Conservation (phyloP, 2,888 invertebrate species). For the Glyphotaelius pellucidus region DNA sequence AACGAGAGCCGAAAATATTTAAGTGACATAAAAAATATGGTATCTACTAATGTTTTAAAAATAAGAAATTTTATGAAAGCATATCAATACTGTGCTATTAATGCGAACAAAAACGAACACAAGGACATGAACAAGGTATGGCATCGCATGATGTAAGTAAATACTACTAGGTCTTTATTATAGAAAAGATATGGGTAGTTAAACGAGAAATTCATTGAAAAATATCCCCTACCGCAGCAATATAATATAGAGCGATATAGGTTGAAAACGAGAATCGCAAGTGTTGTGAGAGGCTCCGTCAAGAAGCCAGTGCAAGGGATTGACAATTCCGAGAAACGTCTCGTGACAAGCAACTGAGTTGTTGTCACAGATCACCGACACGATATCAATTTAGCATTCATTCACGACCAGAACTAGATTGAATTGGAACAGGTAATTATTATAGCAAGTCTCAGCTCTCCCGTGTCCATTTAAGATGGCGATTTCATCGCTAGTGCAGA, state of each 20-base stretch:
- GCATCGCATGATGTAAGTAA: too few species aligned
- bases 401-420: constrained; percentile 34
- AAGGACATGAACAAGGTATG: too few species aligned
- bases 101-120: too few species aligned
- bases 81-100: too few species aligned
- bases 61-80: too few species aligned
- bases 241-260: not conserved
- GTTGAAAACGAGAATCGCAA: not conserved
- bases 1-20: too few species aligned
- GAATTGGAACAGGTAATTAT: not conserved
- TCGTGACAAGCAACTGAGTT: not conserved
- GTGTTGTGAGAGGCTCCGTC: not conserved
- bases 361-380: constrained; percentile 26
- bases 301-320: not conserved
- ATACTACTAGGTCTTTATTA: too few species aligned
- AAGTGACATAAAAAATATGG: too few species aligned
- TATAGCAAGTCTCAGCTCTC: constrained; percentile 2
- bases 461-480: not conserved
- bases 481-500: not conserved
- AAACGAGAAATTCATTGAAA: too few species aligned
- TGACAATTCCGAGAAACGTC: constrained; percentile 24
- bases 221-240: too few species aligned
- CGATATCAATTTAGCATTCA: constrained; percentile 35
- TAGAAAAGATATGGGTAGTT: too few species aligned
- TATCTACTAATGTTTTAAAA: too few species aligned